These are phyloP conservation scores for Benitochromis conjunctus DNA, from an alignment of 2,113 vertebrate genomes.

Conservation along the genomic window DNA sequence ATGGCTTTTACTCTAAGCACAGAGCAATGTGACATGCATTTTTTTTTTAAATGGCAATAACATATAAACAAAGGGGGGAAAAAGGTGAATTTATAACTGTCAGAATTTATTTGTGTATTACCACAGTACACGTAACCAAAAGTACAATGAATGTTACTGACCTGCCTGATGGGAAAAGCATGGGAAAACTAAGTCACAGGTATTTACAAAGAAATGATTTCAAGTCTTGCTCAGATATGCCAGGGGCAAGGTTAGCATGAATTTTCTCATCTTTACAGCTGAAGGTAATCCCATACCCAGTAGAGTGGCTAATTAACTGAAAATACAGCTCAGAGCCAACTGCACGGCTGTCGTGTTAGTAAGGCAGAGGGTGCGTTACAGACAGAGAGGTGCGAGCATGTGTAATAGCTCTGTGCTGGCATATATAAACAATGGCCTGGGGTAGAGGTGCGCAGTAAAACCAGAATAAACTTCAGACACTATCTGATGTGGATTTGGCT, in stretches of 20 bases:
- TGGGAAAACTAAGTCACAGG: neutral
- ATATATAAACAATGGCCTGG: slow-evolving; percentile 40
- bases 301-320: slow-evolving; percentile 62
- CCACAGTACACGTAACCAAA: neutral
- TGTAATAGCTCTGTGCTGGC: slow-evolving; percentile 25
- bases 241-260: slow-evolving; percentile 35
- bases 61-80: neutral
- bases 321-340: slow-evolving; percentile 52
- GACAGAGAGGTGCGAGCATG: neutral
- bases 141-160: neutral
- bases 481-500: slow-evolving; percentile 10
- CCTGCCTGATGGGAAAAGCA: neutral
- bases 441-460: slow-evolving; percentile 20
- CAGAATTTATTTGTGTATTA: neutral
- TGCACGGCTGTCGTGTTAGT: slow-evolving; percentile 49
- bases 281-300: slow-evolving; percentile 53
- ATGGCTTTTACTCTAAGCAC: neutral
- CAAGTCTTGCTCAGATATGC: slow-evolving; percentile 32
- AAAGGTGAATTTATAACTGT: neutral
- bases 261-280: slow-evolving; percentile 46
- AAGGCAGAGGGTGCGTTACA: slow-evolving; percentile 12
- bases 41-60: neutral
- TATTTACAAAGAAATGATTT: slow-evolving; percentile 40
- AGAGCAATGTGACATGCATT: neutral
- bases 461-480: slow-evolving; percentile 27